phyloP scores from a whole-genome alignment of 2,888 invertebrate species.

The Megastigmus dorsalis region DNA sequence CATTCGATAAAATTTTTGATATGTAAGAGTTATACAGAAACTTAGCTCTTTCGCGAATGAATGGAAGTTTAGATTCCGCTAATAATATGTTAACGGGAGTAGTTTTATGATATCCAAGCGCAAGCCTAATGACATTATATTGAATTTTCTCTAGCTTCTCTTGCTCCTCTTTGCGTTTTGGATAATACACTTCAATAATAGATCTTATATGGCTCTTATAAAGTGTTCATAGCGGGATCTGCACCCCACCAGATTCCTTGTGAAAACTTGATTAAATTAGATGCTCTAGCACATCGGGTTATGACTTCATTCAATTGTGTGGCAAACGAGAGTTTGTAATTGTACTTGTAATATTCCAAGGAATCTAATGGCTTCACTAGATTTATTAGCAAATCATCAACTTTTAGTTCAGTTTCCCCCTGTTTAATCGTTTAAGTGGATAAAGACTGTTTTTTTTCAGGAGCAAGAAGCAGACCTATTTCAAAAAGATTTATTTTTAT shows the following conservation, averaged over 20 bases:
- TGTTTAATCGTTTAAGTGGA: too few relatives aligned
- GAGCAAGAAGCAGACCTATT: background rate
- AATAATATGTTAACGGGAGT: slow-evolving; percentile 24
- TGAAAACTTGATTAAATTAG: too few relatives aligned
- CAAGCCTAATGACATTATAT: background rate
- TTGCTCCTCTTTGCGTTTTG: background rate
- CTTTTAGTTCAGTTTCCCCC: too few relatives aligned
- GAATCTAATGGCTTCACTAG: too few relatives aligned
- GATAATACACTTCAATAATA: slow-evolving; percentile 1
- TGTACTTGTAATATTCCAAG: too few relatives aligned
- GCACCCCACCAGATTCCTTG: too few relatives aligned
- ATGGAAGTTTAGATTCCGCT: slow-evolving; percentile 30
- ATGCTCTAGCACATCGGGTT: too few relatives aligned
- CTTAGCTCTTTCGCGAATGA: background rate
- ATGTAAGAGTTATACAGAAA: background rate
- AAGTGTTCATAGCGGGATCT: too few relatives aligned
- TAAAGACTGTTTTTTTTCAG: too few relatives aligned
- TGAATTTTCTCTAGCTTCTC: background rate
- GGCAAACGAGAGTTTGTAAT: too few relatives aligned
- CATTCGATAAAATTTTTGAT: background rate
- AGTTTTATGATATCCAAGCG: background rate
- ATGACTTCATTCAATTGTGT: too few relatives aligned
- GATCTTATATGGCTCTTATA: slow-evolving; percentile 18
- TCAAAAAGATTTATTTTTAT: background rate
- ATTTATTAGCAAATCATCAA: too few relatives aligned